Evolutionary conservation across 2,888 invertebrate genomes (phyloP).

Genomic region (Sesia apiformis): DNA sequence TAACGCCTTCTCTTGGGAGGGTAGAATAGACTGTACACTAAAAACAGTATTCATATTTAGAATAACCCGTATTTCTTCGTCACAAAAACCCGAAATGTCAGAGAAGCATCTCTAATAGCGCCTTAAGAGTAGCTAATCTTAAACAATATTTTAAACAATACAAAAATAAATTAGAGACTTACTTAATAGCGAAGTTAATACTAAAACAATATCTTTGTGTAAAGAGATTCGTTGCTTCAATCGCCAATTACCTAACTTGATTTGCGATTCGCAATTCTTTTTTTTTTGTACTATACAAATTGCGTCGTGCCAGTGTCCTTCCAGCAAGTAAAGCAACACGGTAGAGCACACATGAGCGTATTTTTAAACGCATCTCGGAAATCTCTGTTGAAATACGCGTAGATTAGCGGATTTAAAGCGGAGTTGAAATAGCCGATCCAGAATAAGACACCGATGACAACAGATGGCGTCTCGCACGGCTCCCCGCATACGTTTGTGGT

Average conservation of each 20-base stretch:
- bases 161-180: too few species aligned
- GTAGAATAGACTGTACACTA: too few species aligned
- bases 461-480: constrained; percentile 86
- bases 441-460: constrained; percentile 92
- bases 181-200: too few species aligned
- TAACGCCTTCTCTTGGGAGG: too few species aligned
- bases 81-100: too few species aligned
- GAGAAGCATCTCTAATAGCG: too few species aligned
- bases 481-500: constrained; percentile 88
- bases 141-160: too few species aligned
- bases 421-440: constrained; percentile 99
- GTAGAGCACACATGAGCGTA: constrained; percentile 89
- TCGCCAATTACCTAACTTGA: neutral
- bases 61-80: too few species aligned
- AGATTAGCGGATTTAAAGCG: constrained; percentile 94
- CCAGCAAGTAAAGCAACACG: constrained; percentile 85
- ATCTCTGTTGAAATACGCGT: constrained; percentile 96
- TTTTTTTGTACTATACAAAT: constrained; percentile 59
- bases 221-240: neutral
- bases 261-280: neutral
- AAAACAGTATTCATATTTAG: too few species aligned
- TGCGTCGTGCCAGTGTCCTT: constrained; percentile 77
- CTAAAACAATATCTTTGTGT: too few species aligned
- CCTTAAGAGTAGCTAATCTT: too few species aligned
- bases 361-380: constrained; percentile 97